A percentile compares a stretch with the other conserved stretches of the same genome.
Evolutionary conservation across 2,797 vertebrate genomes (phyloP).

Genomic region (Rhynchotus rufescens): DNA sequence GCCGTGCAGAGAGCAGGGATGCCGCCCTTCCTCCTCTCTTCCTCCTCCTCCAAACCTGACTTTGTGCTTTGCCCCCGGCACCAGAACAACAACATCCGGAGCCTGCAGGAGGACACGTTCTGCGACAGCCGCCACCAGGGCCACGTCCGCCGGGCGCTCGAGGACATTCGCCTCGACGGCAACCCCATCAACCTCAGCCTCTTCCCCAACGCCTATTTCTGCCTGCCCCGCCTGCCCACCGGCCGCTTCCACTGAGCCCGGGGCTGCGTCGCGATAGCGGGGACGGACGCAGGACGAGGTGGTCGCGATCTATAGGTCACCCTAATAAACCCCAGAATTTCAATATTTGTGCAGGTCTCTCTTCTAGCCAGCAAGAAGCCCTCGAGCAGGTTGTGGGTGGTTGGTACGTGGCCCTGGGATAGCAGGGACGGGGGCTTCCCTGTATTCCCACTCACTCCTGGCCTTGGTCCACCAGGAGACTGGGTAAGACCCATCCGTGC

Average conservation of each 20-base stretch:
- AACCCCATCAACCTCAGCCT: conserved; percentile 86
- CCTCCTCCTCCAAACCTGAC: not conserved
- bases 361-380: rapidly evolving
- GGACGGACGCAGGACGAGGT: rapidly evolving
- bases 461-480: rapidly evolving
- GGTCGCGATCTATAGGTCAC: not conserved
- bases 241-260: conserved; percentile 69
- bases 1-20: not conserved
- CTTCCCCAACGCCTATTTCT: conserved; percentile 82
- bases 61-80: not conserved
- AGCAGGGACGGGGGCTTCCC: not conserved
- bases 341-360: not conserved
- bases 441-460: rapidly evolving
- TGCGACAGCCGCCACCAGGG: conserved; percentile 78
- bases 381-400: not conserved
- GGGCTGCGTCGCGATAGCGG: not conserved
- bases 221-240: conserved; percentile 85
- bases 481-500: not conserved
- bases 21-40: not conserved
- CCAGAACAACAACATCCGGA: conserved; percentile 87
- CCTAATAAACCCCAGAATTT: not conserved
- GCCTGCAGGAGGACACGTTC: conserved; percentile 80
- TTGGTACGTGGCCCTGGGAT: not conserved
- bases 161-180: conserved; percentile 86
- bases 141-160: conserved; percentile 78